Base-by-base conservation (phyloP, 2,113 vertebrate genomes). In the Falcunculus frontatus region DNA sequence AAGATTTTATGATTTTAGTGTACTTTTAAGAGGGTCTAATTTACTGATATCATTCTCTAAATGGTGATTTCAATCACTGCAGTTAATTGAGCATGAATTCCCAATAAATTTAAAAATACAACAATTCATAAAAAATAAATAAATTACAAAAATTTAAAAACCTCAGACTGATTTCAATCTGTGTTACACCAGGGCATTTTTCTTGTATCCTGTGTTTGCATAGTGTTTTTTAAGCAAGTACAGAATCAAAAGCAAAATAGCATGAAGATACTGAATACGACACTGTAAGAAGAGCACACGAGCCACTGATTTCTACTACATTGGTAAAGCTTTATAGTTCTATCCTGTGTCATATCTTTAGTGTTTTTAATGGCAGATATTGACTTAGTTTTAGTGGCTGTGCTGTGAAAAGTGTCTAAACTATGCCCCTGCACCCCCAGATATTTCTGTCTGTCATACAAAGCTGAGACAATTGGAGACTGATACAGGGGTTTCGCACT, bases 1-100 rank as follows among this genome's bases (percentile, higher is more conserved):
- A 83, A 89, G 39, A 87, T 59, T 68, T 69, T 79, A 93, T 52
- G 27, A 92, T 87, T 95, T 92, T 42, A 69, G 49, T 41, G 27
- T 33, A 46, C 60, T 84, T 94, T 83, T 88, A 50, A 8, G 19
- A 62, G 67, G 41, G 27, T 57, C 21, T 53, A 42, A 63, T 62
- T 77, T 86, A 74, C 65, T 57, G 76, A 41, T n/a, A 68, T 33
- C 2, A 30, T 95, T 85, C 77, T 73, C 84, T 68, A 77, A 89
- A 68, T 62, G 73, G 70, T 83, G 75, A 50, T 82, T 94, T 93
- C 8, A 6, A 33, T 67, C 76, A 41, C 52, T 81, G 72, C 41
- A 47, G 60, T 81, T 91, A 86, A 88, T 73, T 33, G 44, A 50
- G 16, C 15, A 16, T 55, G 41, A 64, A 82, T 87, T 90, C 73